phyloP scores from a whole-genome alignment of 1,140 invertebrate genomes.

The Augochlora pura region DNA sequence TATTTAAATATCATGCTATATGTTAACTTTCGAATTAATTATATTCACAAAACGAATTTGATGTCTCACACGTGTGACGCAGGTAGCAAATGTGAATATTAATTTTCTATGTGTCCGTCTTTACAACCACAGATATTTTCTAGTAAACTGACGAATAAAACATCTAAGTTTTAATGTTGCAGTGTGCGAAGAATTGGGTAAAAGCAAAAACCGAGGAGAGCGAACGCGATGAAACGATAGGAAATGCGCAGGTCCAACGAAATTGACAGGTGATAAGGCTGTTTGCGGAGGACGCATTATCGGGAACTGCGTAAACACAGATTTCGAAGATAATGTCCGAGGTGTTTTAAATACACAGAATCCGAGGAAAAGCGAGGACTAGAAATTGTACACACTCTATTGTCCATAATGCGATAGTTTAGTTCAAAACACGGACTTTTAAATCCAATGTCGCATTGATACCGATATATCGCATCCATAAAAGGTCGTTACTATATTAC shows the following conservation, averaged over 20 bases:
- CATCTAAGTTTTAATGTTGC: not conserved
- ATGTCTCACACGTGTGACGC: no score
- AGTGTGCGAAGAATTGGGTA: not conserved
- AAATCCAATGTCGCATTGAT: no score
- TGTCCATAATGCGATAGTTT: not conserved
- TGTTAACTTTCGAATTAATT: no score
- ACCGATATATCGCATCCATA: no score
- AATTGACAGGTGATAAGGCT: constrained; percentile 35
- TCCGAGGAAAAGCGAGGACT: not conserved
- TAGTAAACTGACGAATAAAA: not conserved
- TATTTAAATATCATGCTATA: no score
- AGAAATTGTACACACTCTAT: not conserved
- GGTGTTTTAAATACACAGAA: not conserved
- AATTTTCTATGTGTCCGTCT: no score
- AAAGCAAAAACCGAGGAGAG: not conserved
- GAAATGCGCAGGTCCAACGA: not conserved
- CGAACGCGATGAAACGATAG: not conserved
- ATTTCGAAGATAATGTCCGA: constrained; percentile 25
- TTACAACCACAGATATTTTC: no score
- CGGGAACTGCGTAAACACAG: constrained; percentile 8
- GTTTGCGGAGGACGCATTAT: constrained; percentile 32
- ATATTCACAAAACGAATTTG: no score
- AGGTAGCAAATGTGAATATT: no score
- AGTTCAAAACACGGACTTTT: no score
- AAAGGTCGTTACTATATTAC: no score